A percentile compares a stretch with the other conserved stretches of the same genome.
These are phyloP conservation scores for Metopolophium dirhodum DNA, from an alignment of 1,140 invertebrate genomes.

Conservation along the genomic window DNA sequence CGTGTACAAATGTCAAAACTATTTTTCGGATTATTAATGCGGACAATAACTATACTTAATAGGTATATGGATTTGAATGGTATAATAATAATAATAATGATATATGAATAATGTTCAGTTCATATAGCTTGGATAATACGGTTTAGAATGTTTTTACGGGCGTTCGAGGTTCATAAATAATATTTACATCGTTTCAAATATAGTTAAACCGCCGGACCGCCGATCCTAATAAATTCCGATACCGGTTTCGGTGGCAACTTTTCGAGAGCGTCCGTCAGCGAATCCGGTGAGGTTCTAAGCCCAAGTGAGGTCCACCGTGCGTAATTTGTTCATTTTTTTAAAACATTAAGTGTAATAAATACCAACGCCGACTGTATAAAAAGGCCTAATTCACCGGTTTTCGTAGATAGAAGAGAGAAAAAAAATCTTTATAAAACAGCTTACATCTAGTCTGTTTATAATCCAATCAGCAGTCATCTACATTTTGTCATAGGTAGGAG, in stretches of 20 bases:
- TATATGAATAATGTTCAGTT: neutral
- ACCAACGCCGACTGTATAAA: neutral
- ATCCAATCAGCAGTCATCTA: neutral
- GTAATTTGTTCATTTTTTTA: neutral
- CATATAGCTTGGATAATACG: neutral
- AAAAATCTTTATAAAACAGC: neutral
- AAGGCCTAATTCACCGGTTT: neutral
- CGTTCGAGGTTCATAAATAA: conserved; percentile 16
- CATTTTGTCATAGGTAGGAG: neutral
- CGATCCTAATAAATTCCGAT: neutral
- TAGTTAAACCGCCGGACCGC: neutral
- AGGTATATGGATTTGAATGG: neutral
- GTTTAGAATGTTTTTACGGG: neutral
- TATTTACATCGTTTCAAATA: neutral
- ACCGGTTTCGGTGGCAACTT: neutral
- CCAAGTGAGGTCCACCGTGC: neutral
- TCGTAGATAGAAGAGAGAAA: neutral
- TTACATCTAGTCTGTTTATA: neutral
- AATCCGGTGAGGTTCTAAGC: neutral
- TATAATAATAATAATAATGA: neutral
- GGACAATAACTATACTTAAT: neutral
- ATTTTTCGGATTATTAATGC: neutral
- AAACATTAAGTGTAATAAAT: neutral
- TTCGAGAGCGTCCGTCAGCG: neutral
- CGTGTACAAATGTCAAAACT: conserved; percentile 4